A percentile compares a stretch with the other conserved stretches of the same genome.
Conservation (phyloP, 2,113 vertebrate genomes). For the Myotis davidii region DNA sequence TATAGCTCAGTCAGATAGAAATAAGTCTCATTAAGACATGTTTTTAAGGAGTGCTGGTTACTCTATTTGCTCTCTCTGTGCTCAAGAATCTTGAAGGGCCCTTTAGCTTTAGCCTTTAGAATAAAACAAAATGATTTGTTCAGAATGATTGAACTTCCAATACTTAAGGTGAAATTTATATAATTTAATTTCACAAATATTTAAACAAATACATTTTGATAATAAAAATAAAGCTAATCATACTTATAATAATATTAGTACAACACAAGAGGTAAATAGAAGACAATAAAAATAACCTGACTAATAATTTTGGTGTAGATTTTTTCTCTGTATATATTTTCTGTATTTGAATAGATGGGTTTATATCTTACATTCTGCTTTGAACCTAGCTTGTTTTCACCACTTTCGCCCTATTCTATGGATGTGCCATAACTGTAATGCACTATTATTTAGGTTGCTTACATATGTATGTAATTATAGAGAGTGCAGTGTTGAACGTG, state of each 20-base stretch:
- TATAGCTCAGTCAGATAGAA: background rate
- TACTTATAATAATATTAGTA: background rate
- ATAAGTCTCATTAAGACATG: background rate
- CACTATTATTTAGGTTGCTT: background rate
- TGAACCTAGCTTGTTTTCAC: background rate
- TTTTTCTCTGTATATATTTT: background rate
- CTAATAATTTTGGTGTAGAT: background rate
- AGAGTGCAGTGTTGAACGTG: background rate
- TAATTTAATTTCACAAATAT: conserved; percentile 18
- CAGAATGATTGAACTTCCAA: background rate
- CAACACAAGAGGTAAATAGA: background rate
- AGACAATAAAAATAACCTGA: conserved; percentile 5
- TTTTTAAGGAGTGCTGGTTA: background rate
- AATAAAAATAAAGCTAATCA: background rate
- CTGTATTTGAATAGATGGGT: background rate
- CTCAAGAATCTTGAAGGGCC: background rate
- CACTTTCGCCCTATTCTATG: background rate
- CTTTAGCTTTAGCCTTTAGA: background rate
- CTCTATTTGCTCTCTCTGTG: background rate
- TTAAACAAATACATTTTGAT: background rate
- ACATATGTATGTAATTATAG: background rate
- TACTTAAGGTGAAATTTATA: background rate
- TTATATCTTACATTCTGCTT: background rate
- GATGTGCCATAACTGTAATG: background rate
- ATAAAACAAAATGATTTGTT: background rate